Conservation (phyloP, 2,888 invertebrate genomes). For the Thecocarcelia acutangulata region DNA sequence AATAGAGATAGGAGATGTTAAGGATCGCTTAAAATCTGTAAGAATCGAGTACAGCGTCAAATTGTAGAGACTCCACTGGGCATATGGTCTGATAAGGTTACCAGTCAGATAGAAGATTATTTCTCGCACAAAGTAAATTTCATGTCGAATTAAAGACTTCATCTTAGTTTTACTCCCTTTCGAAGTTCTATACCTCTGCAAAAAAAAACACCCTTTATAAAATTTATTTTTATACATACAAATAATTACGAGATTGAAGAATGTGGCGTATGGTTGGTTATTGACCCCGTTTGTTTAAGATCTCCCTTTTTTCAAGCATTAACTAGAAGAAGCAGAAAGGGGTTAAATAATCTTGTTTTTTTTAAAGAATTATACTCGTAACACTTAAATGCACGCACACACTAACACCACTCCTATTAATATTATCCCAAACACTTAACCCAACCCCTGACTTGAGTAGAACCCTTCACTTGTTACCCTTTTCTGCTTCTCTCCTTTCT, state of each 20-base stretch:
- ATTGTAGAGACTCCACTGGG: too few relatives aligned
- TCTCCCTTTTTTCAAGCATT: background rate
- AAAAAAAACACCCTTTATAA: too few relatives aligned
- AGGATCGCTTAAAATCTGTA: too few relatives aligned
- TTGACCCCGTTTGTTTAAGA: constrained; percentile 54
- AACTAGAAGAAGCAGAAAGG: constrained; percentile 20
- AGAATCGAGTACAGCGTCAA: too few relatives aligned
- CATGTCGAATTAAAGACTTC: too few relatives aligned
- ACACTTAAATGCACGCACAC: constrained; percentile 17
- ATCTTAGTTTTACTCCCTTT: too few relatives aligned
- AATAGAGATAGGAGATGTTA: too few relatives aligned
- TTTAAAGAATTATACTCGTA: constrained; percentile 31
- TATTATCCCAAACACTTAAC: constrained; percentile 24
- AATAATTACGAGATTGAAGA: constrained; percentile 26
- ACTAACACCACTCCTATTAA: constrained; percentile 5
- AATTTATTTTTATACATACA: constrained; percentile 4
- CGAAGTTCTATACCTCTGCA: too few relatives aligned
- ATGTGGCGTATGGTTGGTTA: constrained; percentile 60
- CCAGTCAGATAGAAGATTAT: too few relatives aligned
- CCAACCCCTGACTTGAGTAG: constrained; percentile 2
- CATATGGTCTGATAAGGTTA: too few relatives aligned
- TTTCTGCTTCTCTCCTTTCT: background rate
- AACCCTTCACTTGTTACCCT: constrained; percentile 7
- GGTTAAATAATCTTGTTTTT: constrained; percentile 41
- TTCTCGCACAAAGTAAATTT: too few relatives aligned